Base-by-base conservation (phyloP, 2,113 vertebrate genomes). In the Pontoporia blainvillei region DNA sequence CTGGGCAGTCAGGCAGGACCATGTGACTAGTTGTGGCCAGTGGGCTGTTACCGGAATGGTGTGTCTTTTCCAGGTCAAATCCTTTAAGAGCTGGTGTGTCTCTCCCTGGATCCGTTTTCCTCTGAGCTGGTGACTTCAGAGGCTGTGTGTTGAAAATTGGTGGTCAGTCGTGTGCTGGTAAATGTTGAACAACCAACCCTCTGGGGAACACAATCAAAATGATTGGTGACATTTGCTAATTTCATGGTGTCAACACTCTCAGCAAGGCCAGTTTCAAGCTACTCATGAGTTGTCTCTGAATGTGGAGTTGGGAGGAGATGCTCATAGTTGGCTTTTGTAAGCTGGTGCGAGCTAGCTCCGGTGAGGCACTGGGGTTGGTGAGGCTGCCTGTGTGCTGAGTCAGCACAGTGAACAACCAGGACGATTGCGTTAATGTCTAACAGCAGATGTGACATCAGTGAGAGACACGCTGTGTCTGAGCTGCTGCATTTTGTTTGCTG, bases 241-340 rank as follows among this genome's bases (percentile, higher is more conserved):
- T 21, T 69, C 41, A 23, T 8, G 46, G 46, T 57, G 49, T 34
- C 1, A 21, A 7, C 39, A 25, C 5, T 57, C 36, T 20, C 46
- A 34, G 12, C 49, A 34, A 79, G 62, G 46, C 18, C 62, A 36
- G 15, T 25, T 46, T 71, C 44, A 39, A 1, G 3, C 52, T 61
- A 23, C 7, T 15, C 29, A 5, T 13, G 21, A 25, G 52, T 10
- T 46, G 46, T 61, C 34, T 20, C 10, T 21, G 8, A n/a, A 18
- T 7, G 0, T 4, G 0, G 44, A 34, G 29, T 6, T 49, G 29
- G 17, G 15, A 61, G 69, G 7, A 73, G 27, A 44, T 10, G 25
- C 9, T 44, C 10, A 57, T 18, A 5, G 0, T 34, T 44, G 31
- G 27, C 21, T 18, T 11, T 10, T 5, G 76, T 7, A 9, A 41